Base-by-base conservation (phyloP, 1,140 invertebrate species). In the Drosophila aff. region DNA sequence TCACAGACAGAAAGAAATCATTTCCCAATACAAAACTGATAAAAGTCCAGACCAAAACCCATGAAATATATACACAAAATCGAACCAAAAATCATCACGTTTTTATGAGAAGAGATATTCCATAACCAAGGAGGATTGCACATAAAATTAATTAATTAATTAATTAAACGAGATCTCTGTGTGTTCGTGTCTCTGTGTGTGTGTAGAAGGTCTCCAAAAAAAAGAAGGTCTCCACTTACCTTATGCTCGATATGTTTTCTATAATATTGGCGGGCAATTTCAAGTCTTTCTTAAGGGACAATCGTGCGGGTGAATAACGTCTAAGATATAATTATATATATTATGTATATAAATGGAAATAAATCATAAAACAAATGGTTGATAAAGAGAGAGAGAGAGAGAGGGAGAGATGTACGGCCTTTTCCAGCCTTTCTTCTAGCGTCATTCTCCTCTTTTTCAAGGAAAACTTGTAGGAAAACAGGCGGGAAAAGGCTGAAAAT, bases 261-360 rank as follows among this genome's bases (percentile, higher is more conserved):
- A 96, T 95, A 80, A 96, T 94, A 92, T 95, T 95, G 82, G 95
- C 95, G 80, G 95, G 94, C 84, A 96, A 94, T 94, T 95, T 96
- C 93, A 92, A 78, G 94, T 94, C 95, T 94, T 96, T 96, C 91
- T 96, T 95, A 92, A 97, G 94, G 92, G 96, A 96, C 92, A 96
- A 94, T 92, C 96, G 94, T 93, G 94, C 95, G 79, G 96, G 95
- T 94, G 96, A 96, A 95, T 96, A 96, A 92, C 96, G 96, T 94
- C 96, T 96, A 96, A 94, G 94, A 94, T 91, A 77, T 64, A 81
- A 72, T 58, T 50, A 53, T 63, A 80, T 59, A 76, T 46, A 66
- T 46, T 76, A 57, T 67, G 41, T 57, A 67, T 65, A 75, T 52
- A 66, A 43, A 57, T 40, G 50, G 58, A 85, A 65, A 58, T 49